Conservation (phyloP, 2,888 invertebrate species). For the Cordilura impudica region DNA sequence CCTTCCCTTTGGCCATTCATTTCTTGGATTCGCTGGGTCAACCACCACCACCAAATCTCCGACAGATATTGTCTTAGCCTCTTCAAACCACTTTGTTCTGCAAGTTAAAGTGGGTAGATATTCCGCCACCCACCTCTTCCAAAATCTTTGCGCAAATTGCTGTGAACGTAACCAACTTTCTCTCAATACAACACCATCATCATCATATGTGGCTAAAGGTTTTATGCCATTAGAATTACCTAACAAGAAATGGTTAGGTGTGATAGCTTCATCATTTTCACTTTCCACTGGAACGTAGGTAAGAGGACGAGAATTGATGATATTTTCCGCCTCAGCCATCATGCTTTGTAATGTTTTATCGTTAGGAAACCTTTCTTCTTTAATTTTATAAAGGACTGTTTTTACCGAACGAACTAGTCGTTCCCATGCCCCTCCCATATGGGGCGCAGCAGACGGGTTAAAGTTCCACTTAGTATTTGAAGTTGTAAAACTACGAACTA, state of each 20-base stretch:
- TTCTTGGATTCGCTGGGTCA: conserved; percentile 7
- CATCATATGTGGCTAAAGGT: too few species aligned
- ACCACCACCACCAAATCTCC: conserved; percentile 25
- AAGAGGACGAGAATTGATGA: conserved; percentile 38
- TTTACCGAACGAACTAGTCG: conserved; percentile 61
- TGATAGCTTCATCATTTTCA: conserved; percentile 29
- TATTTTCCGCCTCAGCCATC: conserved; percentile 21
- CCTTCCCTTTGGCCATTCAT: conserved; percentile 7
- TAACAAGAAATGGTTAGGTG: too few species aligned
- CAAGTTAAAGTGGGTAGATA: too few species aligned
- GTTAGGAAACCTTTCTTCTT: background rate
- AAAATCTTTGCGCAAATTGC: too few species aligned
- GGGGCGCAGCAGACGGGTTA: too few species aligned
- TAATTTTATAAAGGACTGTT: conserved; percentile 46
- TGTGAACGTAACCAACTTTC: too few species aligned
- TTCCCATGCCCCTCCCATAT: too few species aligned
- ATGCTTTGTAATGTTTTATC: conserved; percentile 18
- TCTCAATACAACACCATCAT: too few species aligned
- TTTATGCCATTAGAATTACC: too few species aligned
- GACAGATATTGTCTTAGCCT: conserved; percentile 1
- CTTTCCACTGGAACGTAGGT: conserved; percentile 34
- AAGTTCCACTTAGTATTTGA: too few species aligned
- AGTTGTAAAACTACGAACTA: conserved; percentile 39
- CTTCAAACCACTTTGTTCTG: conserved; percentile 36
- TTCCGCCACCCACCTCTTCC: too few species aligned